phyloP scores from a whole-genome alignment of 1,140 invertebrate species.

The Eueides isabella region DNA sequence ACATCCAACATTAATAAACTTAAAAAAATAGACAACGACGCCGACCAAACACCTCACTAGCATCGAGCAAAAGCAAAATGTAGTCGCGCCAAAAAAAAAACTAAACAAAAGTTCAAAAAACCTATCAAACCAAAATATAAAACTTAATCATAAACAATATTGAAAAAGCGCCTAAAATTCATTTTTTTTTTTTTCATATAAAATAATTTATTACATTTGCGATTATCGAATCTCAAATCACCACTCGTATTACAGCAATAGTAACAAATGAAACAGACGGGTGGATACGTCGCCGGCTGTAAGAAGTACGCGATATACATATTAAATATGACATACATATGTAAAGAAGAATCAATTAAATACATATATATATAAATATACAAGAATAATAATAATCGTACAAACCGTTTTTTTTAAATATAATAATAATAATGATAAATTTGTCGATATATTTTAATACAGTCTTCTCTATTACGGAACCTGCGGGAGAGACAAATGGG shows the following conservation, averaged over 20 bases:
- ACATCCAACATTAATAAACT: conserved; percentile 39
- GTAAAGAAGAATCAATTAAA: background rate
- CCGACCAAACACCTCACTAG: conserved; percentile 13
- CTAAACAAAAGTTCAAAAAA: conserved; percentile 42
- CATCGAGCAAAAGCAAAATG: background rate
- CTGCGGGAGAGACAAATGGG: conserved; percentile 26
- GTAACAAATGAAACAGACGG: conserved; percentile 5
- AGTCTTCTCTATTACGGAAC: conserved; percentile 47
- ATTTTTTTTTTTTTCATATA: conserved; percentile 32
- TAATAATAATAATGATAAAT: conserved; percentile 26
- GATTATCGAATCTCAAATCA: conserved; percentile 27
- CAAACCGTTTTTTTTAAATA: conserved; percentile 9
- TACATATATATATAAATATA: conserved; percentile 12
- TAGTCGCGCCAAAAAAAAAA: conserved; percentile 26
- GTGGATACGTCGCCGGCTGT: conserved; percentile 8
- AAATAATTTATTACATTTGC: conserved; percentile 28
- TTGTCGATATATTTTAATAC: conserved; percentile 43
- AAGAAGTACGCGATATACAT: background rate
- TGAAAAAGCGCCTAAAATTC: conserved; percentile 41
- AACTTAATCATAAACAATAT: conserved; percentile 55
- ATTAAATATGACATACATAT: background rate
- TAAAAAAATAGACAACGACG: conserved; percentile 33
- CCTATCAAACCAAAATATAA: conserved; percentile 48
- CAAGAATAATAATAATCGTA: conserved; percentile 2
- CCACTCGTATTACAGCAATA: background rate